phyloP scores from a whole-genome alignment of 2,113 vertebrate genomes.

The Quiscalus mexicanus region DNA sequence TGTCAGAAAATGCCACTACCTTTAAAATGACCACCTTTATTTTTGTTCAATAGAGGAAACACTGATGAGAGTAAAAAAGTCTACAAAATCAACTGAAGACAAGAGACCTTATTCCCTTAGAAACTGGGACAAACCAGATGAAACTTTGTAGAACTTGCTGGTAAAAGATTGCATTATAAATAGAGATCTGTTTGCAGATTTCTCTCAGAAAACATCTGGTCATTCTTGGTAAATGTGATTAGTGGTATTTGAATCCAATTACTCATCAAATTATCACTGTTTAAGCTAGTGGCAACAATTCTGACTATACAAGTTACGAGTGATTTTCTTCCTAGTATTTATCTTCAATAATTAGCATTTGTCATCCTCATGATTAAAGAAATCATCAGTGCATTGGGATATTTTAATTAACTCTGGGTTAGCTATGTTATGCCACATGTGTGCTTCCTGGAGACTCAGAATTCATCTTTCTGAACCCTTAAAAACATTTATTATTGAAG shows the following conservation, averaged over 20 bases:
- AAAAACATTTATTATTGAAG: not conserved
- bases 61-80: not conserved
- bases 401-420: not conserved
- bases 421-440: not conserved
- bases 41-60: not conserved
- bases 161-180: not conserved
- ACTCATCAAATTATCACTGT: not conserved
- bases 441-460: not conserved
- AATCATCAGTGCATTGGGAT: not conserved
- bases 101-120: not conserved
- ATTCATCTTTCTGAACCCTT: not conserved
- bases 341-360: not conserved
- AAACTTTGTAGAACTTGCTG: not conserved
- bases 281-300: not conserved
- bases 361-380: not conserved
- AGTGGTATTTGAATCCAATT: not conserved
- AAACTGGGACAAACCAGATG: not conserved
- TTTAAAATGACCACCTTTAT: not conserved
- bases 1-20: not conserved
- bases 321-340: not conserved
- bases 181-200: not conserved
- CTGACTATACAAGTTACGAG: not conserved
- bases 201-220: not conserved
- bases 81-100: not conserved
- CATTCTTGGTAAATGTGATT: not conserved